Conservation (phyloP, 2,113 vertebrate genomes). For the Columba livia region DNA sequence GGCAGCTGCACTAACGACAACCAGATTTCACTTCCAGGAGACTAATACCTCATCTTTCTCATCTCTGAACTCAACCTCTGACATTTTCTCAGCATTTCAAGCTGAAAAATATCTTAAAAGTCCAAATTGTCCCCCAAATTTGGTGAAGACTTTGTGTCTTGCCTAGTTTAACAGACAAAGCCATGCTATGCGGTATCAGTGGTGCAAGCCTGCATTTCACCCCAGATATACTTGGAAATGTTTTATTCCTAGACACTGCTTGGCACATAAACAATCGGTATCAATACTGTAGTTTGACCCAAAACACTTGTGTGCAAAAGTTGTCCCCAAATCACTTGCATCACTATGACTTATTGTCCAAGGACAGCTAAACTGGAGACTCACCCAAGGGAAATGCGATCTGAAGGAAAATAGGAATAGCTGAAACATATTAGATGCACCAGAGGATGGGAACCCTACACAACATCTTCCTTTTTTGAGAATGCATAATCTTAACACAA, state of each 20-base stretch:
- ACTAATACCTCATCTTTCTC: not conserved
- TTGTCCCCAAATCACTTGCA: not conserved
- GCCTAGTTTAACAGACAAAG: not conserved
- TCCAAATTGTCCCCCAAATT: not conserved
- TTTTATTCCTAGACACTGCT: not conserved
- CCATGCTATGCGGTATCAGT: rapidly evolving
- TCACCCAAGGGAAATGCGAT: not conserved
- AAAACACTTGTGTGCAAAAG: not conserved
- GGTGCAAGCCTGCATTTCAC: not conserved
- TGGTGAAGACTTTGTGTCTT: not conserved
- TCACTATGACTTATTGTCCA: not conserved
- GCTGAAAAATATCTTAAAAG: not conserved
- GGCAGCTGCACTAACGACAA: not conserved
- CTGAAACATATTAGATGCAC: not conserved
- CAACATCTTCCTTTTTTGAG: not conserved
- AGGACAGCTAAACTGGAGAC: not conserved
- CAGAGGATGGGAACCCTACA: not conserved
- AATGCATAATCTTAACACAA: not conserved
- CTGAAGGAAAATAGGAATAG: not conserved
- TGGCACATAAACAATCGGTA: not conserved
- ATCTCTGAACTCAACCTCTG: not conserved
- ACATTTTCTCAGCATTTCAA: not conserved
- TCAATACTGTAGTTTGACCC: not conserved
- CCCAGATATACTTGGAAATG: not conserved
- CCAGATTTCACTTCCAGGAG: not conserved